Percentiles rank a stretch among this genome's conserved stretches.
phyloP scores from a whole-genome alignment of 1,140 invertebrate genomes.

The Drosophila bocqueti region DNA sequence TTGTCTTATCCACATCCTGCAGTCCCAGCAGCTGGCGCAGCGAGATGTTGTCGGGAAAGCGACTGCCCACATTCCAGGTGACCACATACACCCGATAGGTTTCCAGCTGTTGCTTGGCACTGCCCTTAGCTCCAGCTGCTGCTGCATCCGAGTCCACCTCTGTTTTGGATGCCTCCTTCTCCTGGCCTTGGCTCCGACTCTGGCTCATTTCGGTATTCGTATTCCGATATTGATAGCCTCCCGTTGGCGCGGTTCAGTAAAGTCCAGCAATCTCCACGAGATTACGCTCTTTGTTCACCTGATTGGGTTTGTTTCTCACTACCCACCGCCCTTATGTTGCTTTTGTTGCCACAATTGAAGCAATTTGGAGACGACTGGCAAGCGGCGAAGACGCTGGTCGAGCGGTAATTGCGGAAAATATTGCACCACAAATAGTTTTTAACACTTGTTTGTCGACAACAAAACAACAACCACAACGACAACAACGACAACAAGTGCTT shows the following conservation, averaged over 20 bases:
- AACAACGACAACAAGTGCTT: conserved; percentile 5
- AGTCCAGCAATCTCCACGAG: neutral
- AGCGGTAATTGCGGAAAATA: conserved; percentile 29
- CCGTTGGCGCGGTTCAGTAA: conserved; percentile 4
- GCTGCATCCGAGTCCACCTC: conserved; percentile 33
- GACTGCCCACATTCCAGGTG: conserved; percentile 94
- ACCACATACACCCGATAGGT: conserved; percentile 88
- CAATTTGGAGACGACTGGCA: neutral
- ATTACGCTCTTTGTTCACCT: conserved; percentile 18
- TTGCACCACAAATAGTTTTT: conserved; percentile 31
- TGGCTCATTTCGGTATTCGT: conserved; percentile 45
- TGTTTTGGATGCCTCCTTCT: conserved; percentile 11
- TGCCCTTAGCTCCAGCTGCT: conserved; percentile 18
- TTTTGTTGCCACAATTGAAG: neutral
- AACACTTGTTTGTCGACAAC: conserved; percentile 28
- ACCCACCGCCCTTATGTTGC: too few species aligned
- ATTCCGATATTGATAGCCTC: neutral
- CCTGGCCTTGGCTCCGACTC: neutral
- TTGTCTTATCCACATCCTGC: conserved; percentile 77
- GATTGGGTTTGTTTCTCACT: conserved; percentile 3
- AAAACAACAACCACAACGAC: conserved; percentile 5
- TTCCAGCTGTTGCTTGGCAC: conserved; percentile 57
- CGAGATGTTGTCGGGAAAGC: conserved; percentile 88
- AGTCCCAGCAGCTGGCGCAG: conserved; percentile 90
- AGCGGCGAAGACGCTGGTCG: conserved; percentile 3